Evolutionary conservation across 2,888 invertebrate species (phyloP).

Genomic region (Ephialtes manifestator): DNA sequence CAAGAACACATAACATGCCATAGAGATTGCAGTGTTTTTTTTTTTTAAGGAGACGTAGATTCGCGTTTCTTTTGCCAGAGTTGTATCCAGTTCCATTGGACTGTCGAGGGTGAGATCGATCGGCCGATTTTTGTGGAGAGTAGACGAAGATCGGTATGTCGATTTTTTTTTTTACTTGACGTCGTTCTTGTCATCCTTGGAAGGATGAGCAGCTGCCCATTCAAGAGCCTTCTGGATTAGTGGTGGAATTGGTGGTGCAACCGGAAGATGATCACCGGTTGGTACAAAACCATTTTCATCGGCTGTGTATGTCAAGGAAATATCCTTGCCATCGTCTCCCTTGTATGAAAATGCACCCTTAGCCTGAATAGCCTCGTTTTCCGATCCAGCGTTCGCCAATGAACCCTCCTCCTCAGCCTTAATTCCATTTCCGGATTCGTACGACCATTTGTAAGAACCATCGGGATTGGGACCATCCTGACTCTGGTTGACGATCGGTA

Average conservation of each 20-base stretch:
- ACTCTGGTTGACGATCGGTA: constrained; percentile 81
- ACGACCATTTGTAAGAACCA: constrained; percentile 83
- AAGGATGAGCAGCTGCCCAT: constrained; percentile 81
- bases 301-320: constrained; percentile 84
- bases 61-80: constrained; percentile 39
- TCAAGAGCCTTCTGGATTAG: constrained; percentile 83
- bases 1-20: constrained; percentile 14
- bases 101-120: constrained; percentile 66
- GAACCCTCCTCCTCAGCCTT: constrained; percentile 83
- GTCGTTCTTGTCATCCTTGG: constrained; percentile 70
- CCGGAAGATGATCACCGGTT: constrained; percentile 84
- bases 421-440: constrained; percentile 86
- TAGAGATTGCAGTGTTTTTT: background rate
- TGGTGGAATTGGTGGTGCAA: constrained; percentile 84
- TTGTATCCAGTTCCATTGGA: constrained; percentile 49
- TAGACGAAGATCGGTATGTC: constrained; percentile 16
- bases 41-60: constrained; percentile 1
- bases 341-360: constrained; percentile 84
- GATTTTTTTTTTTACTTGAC: constrained; percentile 39
- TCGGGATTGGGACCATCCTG: constrained; percentile 83
- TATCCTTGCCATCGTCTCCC: constrained; percentile 83
- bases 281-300: constrained; percentile 85
- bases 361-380: constrained; percentile 81
- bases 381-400: constrained; percentile 81
- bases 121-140: constrained; percentile 15